Base-by-base conservation (phyloP, 2,113 vertebrate genomes). In the Lutjanus erythropterus region DNA sequence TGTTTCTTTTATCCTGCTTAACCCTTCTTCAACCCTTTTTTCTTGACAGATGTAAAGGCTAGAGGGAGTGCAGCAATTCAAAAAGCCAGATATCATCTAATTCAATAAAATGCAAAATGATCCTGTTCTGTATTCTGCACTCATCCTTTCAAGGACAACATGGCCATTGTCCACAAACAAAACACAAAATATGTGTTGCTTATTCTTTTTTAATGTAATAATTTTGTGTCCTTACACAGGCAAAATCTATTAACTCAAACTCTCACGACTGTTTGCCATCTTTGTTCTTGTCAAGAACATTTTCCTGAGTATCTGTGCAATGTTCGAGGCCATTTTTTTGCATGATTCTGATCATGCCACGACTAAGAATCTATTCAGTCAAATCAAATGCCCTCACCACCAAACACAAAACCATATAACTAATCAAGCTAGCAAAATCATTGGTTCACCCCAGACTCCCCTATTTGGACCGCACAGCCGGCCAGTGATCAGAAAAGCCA, bases 361-460 rank as follows among this genome's bases (percentile, higher is more conserved):
- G n/a, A n/a, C n/a, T n/a, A n/a, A n/a, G n/a, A n/a, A n/a, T n/a
- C n/a, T n/a, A n/a, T n/a, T n/a, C n/a, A n/a, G n/a, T n/a, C n/a
- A n/a, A n/a, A n/a, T n/a, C n/a, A n/a, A 35, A 66, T 16, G 1
- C 9, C 16, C 41, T 66, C 29, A 14, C 50, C 21, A 35, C 15
- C 39, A 47, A 67, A 37, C 50, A 47, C 21, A 35, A 37, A 55
- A 56, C 21, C 0, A 5, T 14, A 71, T 55, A 64, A 56, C 25
- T 55, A 79, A 71, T 27, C 29, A 64, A 49, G 16, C 16, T n/a
- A 49, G 58, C 15, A 44, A 62, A 71, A 62, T 53, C 42, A 53
- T 9, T 12, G 19, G 25, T 15, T 61, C 56, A 69, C 18, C 27
- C 25, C 44, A 61, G 27, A 39, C 56, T 50, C 33, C 23, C 18